These are phyloP conservation scores for Hemibagrus wyckioides DNA, from an alignment of 2,113 vertebrate genomes.

Conservation along the genomic window DNA sequence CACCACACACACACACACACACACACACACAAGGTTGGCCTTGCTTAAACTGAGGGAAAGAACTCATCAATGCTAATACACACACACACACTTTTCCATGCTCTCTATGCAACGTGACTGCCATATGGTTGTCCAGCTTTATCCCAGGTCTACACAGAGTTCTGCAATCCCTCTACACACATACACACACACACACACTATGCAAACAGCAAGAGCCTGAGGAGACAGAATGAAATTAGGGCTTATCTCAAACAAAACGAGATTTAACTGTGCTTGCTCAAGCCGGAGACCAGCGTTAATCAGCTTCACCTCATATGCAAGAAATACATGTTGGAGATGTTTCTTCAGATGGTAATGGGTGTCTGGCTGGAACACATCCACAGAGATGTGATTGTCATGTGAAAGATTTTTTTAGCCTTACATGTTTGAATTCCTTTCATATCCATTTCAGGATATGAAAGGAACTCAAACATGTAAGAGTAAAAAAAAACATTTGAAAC, in stretches of 20 bases:
- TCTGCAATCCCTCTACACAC: constrained; percentile 17
- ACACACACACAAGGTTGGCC: neutral
- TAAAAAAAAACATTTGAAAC: too few relatives aligned
- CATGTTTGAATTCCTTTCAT: too few relatives aligned
- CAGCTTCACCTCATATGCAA: neutral
- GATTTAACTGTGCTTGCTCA: neutral
- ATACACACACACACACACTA: constrained; percentile 15
- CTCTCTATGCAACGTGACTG: neutral
- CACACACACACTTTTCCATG: neutral
- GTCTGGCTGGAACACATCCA: neutral
- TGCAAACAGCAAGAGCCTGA: neutral
- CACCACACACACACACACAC: constrained; percentile 9
- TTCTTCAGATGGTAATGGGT: neutral
- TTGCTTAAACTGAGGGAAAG: constrained; percentile 3
- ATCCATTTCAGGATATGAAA: too few relatives aligned
- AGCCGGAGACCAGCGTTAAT: neutral
- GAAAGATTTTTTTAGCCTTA: too few relatives aligned
- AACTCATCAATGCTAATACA: neutral
- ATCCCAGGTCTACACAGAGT: neutral
- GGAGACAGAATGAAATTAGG: constrained; percentile 12
- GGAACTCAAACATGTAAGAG: too few relatives aligned
- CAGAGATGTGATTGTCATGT: too few relatives aligned
- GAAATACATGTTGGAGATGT: neutral
- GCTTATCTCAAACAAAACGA: neutral
- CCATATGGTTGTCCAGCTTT: constrained; percentile 2